These are phyloP conservation scores for Geopemphigus sp. DNA, from an alignment of 1,140 invertebrate species.

Conservation along the genomic window DNA sequence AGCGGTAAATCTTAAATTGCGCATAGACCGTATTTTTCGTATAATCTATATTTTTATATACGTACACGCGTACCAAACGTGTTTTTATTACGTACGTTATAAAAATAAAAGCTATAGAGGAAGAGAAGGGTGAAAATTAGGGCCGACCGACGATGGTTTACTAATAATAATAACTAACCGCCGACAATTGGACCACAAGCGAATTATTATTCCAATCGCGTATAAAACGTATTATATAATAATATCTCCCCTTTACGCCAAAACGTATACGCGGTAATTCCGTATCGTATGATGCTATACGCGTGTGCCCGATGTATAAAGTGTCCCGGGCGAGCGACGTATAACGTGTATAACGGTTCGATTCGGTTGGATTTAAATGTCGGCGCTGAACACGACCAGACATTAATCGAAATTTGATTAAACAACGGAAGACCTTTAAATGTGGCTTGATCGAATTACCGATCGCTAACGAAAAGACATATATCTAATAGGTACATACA, in stretches of 20 bases:
- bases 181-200: conserved; percentile 24
- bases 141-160: not conserved
- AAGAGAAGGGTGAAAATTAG: not conserved
- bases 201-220: conserved; percentile 36
- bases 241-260: too few species aligned
- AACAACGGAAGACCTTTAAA: not conserved
- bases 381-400: too few species aligned
- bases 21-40: not conserved
- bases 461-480: not conserved
- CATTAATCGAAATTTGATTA: not conserved
- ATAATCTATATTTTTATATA: not conserved
- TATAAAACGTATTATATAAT: not conserved
- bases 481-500: too few species aligned
- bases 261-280: not conserved
- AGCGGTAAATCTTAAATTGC: conserved; percentile 23
- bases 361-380: not conserved
- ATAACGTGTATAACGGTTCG: too few species aligned
- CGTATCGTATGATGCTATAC: not conserved
- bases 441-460: not conserved
- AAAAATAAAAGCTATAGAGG: not conserved
- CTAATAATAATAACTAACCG: conserved; percentile 10
- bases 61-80: not conserved
- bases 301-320: not conserved
- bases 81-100: conserved; percentile 16
- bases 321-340: too few species aligned